These are phyloP conservation scores for Phoronis australis DNA, from an alignment of 2,888 invertebrate genomes.

Conservation along the genomic window DNA sequence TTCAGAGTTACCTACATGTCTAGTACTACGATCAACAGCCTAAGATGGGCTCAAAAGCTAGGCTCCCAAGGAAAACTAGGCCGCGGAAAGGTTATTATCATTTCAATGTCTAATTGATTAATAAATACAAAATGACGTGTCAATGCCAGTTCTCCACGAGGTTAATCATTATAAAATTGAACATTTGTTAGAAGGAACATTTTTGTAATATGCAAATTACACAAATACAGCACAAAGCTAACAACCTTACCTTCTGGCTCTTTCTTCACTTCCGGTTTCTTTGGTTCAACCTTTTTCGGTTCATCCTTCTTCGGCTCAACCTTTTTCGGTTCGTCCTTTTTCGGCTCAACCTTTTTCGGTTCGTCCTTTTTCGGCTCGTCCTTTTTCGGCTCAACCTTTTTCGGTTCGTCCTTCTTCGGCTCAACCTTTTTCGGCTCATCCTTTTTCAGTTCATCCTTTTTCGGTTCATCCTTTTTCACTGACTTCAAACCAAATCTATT, in stretches of 20 bases:
- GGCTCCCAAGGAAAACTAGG: too few species aligned
- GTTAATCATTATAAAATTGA: too few species aligned
- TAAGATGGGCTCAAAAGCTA: too few species aligned
- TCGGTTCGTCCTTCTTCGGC: constrained; percentile 13
- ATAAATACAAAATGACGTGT: too few species aligned
- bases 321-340: neutral
- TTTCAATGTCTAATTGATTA: too few species aligned
- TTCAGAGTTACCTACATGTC: too few species aligned
- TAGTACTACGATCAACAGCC: too few species aligned
- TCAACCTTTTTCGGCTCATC: constrained; percentile 14
- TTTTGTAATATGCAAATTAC: too few species aligned
- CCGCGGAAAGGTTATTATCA: too few species aligned
- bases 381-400: constrained; percentile 11
- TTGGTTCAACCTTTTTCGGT: constrained; percentile 12
- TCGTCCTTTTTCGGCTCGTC: neutral
- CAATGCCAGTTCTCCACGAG: too few species aligned
- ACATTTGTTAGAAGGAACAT: too few species aligned
- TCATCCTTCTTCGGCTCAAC: constrained; percentile 7
- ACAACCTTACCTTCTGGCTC: neutral
- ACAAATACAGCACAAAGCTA: too few species aligned
- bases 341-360: neutral
- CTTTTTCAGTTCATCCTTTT: constrained; percentile 15
- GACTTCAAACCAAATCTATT: constrained; percentile 1
- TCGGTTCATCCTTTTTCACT: constrained; percentile 9
- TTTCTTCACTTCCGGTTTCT: constrained; percentile 15